Evolutionary conservation across 1,140 invertebrate species (phyloP).

Genomic region (Tetramorium parvispinum): DNA sequence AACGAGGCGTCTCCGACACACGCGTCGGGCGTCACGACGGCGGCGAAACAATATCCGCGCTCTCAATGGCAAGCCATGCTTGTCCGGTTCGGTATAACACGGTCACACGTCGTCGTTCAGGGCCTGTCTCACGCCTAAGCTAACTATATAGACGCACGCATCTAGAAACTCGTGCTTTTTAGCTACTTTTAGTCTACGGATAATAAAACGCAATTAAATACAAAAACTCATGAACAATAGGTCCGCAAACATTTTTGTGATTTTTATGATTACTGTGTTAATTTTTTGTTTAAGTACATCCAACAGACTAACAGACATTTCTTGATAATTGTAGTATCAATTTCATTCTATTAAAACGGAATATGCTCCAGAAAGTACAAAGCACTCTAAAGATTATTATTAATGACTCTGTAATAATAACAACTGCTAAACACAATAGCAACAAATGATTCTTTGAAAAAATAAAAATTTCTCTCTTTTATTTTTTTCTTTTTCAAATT

Average conservation of each 20-base stretch:
- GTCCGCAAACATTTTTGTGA: not conserved
- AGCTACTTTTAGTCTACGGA: not conserved
- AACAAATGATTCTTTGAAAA: not conserved
- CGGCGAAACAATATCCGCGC: constrained; percentile 55
- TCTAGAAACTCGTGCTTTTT: constrained; percentile 4
- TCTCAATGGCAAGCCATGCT: constrained; percentile 61
- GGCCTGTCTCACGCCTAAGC: constrained; percentile 32
- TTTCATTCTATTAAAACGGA: not conserved
- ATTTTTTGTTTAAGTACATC: not conserved
- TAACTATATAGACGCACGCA: not conserved
- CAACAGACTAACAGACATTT: not conserved
- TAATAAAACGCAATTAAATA: not conserved
- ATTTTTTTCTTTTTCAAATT: not conserved
- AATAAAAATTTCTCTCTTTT: not conserved
- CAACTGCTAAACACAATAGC: not conserved
- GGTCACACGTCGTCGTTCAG: constrained; percentile 19
- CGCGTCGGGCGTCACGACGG: constrained; percentile 36
- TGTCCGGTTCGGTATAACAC: constrained; percentile 27
- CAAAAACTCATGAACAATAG: not conserved
- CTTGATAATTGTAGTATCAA: not conserved
- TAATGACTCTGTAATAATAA: not conserved
- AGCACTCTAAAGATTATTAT: not conserved
- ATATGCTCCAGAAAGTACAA: not conserved
- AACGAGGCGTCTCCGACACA: constrained; percentile 42
- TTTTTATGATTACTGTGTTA: not conserved